These are phyloP conservation scores for Ailurus styani DNA, from an alignment of 2,113 vertebrate species.

Conservation along the genomic window DNA sequence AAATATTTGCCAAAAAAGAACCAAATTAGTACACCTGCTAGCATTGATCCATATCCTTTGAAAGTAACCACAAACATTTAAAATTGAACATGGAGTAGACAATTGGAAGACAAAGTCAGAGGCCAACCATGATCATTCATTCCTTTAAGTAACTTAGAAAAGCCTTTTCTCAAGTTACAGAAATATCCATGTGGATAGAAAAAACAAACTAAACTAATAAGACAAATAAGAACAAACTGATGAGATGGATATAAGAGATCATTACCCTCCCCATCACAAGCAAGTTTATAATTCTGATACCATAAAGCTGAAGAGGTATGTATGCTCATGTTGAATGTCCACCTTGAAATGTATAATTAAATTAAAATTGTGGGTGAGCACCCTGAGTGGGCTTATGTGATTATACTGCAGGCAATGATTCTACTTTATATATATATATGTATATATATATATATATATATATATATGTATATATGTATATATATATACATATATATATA, in stretches of 20 bases:
- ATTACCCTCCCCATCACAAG: neutral
- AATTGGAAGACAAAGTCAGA: neutral
- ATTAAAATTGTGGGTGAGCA: neutral
- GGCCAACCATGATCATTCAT: neutral
- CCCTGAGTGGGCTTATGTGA: constrained; percentile 22
- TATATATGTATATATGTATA: too few relatives aligned
- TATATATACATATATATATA: too few relatives aligned
- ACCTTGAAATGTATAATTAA: neutral
- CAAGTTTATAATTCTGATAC: neutral
- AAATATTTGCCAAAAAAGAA: neutral
- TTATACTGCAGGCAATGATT: neutral
- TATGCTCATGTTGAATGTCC: neutral
- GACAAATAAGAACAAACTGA: neutral
- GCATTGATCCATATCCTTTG: neutral
- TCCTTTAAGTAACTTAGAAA: neutral
- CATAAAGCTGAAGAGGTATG: neutral
- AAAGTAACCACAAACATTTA: neutral
- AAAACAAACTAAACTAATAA: neutral
- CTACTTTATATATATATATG: too few relatives aligned
- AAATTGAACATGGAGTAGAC: neutral
- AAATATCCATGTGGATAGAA: neutral
- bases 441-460: too few relatives aligned
- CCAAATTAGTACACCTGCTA: neutral
- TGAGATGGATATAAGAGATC: neutral
- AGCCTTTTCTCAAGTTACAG: neutral